Conservation (phyloP, 2,113 vertebrate genomes). For the Psephotus haematonotus region DNA sequence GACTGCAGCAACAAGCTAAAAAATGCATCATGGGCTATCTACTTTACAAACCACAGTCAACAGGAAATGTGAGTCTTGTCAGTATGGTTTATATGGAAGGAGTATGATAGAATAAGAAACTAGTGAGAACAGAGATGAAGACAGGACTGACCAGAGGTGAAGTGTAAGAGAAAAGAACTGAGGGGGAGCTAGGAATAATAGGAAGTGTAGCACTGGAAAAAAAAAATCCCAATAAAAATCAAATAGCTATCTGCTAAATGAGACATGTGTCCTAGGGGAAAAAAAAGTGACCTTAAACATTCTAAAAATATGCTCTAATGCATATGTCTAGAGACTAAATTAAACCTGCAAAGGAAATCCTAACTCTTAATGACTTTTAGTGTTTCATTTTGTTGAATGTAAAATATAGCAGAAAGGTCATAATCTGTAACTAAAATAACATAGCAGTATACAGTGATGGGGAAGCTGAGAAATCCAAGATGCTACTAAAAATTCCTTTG, state of each 20-base stretch:
- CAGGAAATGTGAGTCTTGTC: background rate
- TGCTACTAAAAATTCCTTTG: background rate
- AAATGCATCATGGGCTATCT: background rate
- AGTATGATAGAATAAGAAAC: background rate
- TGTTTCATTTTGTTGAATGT: background rate
- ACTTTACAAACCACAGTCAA: background rate
- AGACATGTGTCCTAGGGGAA: background rate
- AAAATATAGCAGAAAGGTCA: background rate
- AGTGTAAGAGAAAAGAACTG: background rate
- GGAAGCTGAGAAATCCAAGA: background rate
- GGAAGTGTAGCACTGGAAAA: rapidly evolving
- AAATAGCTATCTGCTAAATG: background rate
- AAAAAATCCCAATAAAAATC: background rate
- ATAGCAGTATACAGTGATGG: background rate
- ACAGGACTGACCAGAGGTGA: background rate
- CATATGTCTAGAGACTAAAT: background rate
- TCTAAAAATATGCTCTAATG: background rate
- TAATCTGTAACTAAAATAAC: background rate
- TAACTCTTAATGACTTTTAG: background rate
- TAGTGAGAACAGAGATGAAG: rapidly evolving
- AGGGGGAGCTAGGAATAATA: background rate
- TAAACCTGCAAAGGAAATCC: background rate
- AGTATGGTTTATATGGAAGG: background rate
- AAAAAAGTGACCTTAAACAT: background rate
- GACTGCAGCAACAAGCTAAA: background rate